These are phyloP conservation scores for Acyrthosiphon pisum DNA, from an alignment of 1,140 invertebrate species.

Conservation along the genomic window DNA sequence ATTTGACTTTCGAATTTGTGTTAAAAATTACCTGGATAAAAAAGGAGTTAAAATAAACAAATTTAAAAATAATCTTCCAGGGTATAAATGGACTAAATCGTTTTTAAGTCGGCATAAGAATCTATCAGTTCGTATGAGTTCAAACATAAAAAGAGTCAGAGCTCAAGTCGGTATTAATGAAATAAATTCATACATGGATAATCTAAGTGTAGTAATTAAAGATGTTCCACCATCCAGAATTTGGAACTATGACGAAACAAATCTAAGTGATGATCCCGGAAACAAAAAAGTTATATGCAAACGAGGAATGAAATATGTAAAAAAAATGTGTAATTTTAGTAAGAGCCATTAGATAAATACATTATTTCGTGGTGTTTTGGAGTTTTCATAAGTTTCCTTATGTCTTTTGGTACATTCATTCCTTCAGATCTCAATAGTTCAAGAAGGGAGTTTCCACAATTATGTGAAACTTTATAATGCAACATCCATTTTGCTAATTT, in stretches of 20 bases:
- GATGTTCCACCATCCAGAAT: conserved; percentile 62
- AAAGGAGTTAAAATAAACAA: conserved; percentile 29
- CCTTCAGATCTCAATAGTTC: no score
- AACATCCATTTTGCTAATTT: no score
- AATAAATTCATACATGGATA: conserved; percentile 61
- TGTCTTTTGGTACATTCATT: no score
- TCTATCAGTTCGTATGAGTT: conserved; percentile 36
- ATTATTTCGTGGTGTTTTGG: no score
- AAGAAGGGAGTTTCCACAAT: no score
- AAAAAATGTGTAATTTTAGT: conserved; percentile 51
- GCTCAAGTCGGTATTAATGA: conserved; percentile 56
- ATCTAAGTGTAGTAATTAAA: conserved; percentile 61
- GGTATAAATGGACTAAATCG: conserved; percentile 43
- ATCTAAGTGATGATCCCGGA: conserved; percentile 57
- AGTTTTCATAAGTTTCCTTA: no score
- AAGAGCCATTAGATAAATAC: no score
- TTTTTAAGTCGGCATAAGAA: conserved; percentile 55
- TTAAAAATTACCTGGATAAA: conserved; percentile 32
- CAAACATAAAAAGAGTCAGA: conserved; percentile 56
- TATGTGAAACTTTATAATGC: no score
- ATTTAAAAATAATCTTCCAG: conserved; percentile 56
- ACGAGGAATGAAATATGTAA: conserved; percentile 56
- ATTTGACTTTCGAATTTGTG: conserved; percentile 32
- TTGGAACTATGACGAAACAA: conserved; percentile 65
- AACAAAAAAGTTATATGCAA: conserved; percentile 58